These are phyloP conservation scores for Chiloscyllium plagiosum DNA, from an alignment of 2,113 vertebrate species.

Conservation along the genomic window DNA sequence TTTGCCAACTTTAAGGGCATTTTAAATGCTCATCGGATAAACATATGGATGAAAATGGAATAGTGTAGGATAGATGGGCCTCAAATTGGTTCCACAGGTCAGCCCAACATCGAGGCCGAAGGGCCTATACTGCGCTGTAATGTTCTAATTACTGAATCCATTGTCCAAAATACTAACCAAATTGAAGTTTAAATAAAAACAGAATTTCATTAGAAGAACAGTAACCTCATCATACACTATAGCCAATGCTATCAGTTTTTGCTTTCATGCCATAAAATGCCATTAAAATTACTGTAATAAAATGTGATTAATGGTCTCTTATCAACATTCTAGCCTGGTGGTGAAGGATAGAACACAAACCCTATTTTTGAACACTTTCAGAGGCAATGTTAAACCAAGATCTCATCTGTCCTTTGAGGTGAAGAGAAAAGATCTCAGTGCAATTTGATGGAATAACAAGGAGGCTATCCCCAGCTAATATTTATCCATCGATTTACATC, in stretches of 20 bases:
- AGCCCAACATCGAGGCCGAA: too few relatives aligned
- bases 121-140: too few relatives aligned
- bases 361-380: too few relatives aligned
- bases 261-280: not conserved
- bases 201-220: not conserved
- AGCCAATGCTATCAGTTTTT: not conserved
- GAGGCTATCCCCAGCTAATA: not conserved
- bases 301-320: not conserved
- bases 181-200: not conserved
- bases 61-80: too few relatives aligned
- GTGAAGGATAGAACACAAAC: not conserved
- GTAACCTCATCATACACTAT: not conserved
- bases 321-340: not conserved
- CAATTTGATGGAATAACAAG: not conserved
- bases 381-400: not conserved
- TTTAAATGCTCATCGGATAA: too few relatives aligned
- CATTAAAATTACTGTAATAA: not conserved
- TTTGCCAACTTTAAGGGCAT: too few relatives aligned
- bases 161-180: not conserved
- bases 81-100: too few relatives aligned
- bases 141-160: not conserved
- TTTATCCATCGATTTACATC: not conserved
- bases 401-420: not conserved
- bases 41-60: too few relatives aligned
- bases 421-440: not conserved